Base-by-base conservation (phyloP, 1,140 invertebrate species). In the Megalonaias nervosa region DNA sequence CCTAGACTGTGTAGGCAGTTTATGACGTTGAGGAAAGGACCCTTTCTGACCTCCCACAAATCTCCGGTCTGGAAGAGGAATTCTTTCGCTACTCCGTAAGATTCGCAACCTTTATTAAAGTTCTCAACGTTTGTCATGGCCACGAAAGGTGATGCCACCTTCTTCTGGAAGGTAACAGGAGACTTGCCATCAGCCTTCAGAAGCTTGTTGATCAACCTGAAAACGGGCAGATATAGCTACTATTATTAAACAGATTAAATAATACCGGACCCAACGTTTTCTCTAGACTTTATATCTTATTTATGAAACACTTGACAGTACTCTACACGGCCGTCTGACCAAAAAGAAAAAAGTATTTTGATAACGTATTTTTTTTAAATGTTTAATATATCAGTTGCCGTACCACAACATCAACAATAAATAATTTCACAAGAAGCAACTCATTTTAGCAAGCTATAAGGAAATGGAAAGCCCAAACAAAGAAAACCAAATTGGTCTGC, bases 1-100 rank as follows among this genome's bases (percentile, higher is more conserved):
- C 89, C 89, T 60, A 90, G 79, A 72, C 85, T 87, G 81, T 89
- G 87, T 14, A 89, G 71, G 69, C 84, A 83, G 81, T 88, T 88
- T 76, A 90, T 82, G 79, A 89, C 88, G 80, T 90, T 90, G 26
- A 87, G 74, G 81, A 90, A 87, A 31, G 85, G 84, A 6, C 84
- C 87, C 71, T 89, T 89, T 23, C 86, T 75, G 17, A 85, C 81
- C 74, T 90, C 89, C 82, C 84, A 86, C 69, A 89, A 79, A 67
- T 89, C 88, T 38, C 77, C 83, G 26, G 85, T 86, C 71, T 86
- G 86, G 78, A 89, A 86, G 21, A 84, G 81, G 61, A 82, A 86
- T 74, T 87, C 85, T 77, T 86, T 86, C 31, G 76, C 77, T 38
- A 90, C 71, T 11, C 88, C 88, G 72, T 86, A 89, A n/a, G 81